These are phyloP conservation scores for Craterocephalus amniculus DNA, from an alignment of 2,797 vertebrate species.

Conservation along the genomic window DNA sequence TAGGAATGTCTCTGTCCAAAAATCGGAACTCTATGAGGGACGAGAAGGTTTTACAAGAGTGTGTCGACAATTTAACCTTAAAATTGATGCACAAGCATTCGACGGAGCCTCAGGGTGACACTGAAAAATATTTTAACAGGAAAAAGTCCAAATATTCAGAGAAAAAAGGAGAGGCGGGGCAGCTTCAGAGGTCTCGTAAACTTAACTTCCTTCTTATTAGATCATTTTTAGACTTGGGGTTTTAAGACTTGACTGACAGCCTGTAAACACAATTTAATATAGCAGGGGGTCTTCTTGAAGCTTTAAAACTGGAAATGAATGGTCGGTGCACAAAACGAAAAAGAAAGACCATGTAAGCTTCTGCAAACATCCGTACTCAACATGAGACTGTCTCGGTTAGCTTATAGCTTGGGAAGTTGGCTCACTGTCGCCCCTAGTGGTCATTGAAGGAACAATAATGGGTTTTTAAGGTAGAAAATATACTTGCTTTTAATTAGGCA, in stretches of 20 bases:
- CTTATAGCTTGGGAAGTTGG: not conserved
- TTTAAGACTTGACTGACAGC: not conserved
- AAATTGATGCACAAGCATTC: too few relatives aligned
- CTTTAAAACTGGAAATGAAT: constrained; percentile 6
- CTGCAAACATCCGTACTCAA: not conserved
- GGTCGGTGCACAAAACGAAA: not conserved
- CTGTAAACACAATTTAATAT: not conserved
- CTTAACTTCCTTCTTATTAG: not conserved
- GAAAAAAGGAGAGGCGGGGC: not conserved
- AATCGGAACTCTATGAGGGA: not conserved
- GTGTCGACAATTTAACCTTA: not conserved
- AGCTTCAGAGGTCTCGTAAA: not conserved
- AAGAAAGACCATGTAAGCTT: constrained; percentile 1
- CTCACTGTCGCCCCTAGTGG: not conserved
- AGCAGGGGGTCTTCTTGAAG: not conserved
- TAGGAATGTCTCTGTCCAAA: not conserved
- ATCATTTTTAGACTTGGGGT: not conserved
- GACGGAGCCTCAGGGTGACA: too few relatives aligned
- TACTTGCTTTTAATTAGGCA: too few relatives aligned
- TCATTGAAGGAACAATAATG: not conserved
- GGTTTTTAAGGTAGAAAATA: not conserved
- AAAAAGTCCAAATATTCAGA: too few relatives aligned
- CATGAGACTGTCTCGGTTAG: not conserved
- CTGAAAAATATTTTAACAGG: too few relatives aligned
- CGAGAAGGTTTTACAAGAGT: not conserved